Evolutionary conservation across 2,113 vertebrate genomes (phyloP).

Genomic region (Hypomesus transpacificus): DNA sequence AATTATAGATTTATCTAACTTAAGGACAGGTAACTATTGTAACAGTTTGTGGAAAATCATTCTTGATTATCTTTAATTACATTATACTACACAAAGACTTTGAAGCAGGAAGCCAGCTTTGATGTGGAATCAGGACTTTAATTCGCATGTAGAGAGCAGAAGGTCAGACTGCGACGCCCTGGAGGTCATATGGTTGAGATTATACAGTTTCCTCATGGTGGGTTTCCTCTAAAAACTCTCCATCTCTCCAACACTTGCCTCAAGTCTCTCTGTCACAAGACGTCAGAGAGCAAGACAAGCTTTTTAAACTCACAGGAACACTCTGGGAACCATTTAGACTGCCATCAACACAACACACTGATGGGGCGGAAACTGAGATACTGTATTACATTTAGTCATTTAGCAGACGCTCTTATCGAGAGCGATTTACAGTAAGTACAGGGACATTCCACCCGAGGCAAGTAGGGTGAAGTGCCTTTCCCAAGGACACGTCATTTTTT

Average conservation of each 20-base stretch:
- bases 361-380: no score
- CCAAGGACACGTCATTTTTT: no score
- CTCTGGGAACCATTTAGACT: no score
- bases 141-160: not conserved
- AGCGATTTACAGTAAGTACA: no score
- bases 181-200: not conserved
- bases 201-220: not conserved
- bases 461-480: no score
- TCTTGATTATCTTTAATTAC: not conserved
- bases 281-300: no score
- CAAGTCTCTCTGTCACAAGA: not conserved
- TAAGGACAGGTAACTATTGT: not conserved
- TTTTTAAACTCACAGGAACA: no score
- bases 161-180: conserved; percentile 2
- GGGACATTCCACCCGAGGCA: no score
- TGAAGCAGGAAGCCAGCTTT: not conserved
- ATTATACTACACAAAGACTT: conserved; percentile 1
- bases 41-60: not conserved
- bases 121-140: conserved; percentile 9
- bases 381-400: no score
- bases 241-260: not conserved
- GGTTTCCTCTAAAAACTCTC: not conserved
- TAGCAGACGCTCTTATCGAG: no score
- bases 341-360: no score
- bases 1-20: not conserved